Percentiles rank a stretch among this genome's conserved stretches.
Conservation (phyloP, 2,113 vertebrate genomes). For the Mormoops blainvillei region DNA sequence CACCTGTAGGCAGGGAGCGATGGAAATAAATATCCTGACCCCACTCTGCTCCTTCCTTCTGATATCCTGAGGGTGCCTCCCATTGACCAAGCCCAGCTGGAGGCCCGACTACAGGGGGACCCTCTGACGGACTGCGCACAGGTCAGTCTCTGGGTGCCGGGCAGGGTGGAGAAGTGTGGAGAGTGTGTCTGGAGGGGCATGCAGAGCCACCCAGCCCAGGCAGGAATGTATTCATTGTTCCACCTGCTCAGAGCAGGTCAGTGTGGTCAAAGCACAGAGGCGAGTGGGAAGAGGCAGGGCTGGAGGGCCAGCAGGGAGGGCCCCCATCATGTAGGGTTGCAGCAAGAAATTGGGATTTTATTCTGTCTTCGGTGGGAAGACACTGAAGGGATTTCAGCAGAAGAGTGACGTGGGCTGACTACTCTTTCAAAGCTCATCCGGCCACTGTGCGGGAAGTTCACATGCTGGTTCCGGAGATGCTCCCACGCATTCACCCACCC, state of each 20-base stretch:
- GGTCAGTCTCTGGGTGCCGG: neutral
- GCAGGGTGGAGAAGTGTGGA: neutral
- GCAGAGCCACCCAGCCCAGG: neutral
- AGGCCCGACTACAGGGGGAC: neutral
- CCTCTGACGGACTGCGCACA: neutral
- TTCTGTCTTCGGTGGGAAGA: neutral
- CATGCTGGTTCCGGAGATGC: neutral
- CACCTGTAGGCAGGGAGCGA: neutral
- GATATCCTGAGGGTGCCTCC: neutral
- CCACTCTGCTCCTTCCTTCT: neutral
- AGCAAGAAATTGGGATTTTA: neutral
- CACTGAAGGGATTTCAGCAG: neutral
- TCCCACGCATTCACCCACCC: fast-evolving
- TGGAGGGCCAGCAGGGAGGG: too few species aligned
- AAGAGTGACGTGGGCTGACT: neutral
- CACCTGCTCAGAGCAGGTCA: neutral
- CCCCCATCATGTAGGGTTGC: too few species aligned
- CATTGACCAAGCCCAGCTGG: neutral
- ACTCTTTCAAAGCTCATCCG: neutral
- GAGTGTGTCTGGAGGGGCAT: neutral
- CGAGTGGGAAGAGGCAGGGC: too few species aligned
- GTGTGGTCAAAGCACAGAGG: neutral
- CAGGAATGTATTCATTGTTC: neutral
- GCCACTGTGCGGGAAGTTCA: neutral
- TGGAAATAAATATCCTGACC: neutral